Conservation (phyloP, 1,140 invertebrate genomes). For the Pissodes strobi region DNA sequence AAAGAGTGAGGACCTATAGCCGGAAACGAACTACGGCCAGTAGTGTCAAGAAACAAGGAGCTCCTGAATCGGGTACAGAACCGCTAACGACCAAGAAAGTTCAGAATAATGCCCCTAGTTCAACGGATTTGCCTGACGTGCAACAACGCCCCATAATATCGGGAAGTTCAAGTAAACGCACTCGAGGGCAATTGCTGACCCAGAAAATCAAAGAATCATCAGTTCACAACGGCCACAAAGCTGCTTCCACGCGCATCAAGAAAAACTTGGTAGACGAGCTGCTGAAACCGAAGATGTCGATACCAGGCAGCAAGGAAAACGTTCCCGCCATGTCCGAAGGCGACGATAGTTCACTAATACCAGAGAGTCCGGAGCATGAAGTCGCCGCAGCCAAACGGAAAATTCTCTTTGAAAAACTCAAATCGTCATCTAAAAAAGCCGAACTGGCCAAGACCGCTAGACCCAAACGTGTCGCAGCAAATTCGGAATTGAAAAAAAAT, state of each 20-base stretch:
- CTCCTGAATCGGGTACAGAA: background rate
- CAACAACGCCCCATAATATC: background rate
- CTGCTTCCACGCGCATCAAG: no score
- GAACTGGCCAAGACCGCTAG: background rate
- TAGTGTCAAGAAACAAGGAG: background rate
- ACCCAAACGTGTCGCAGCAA: background rate
- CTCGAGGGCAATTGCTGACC: background rate
- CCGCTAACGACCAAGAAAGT: background rate
- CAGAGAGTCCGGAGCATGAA: background rate
- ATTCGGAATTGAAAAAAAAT: background rate
- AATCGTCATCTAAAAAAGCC: background rate
- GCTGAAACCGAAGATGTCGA: background rate
- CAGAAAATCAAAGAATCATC: constrained; percentile 14
- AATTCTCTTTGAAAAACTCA: background rate
- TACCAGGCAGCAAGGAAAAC: background rate
- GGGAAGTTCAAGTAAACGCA: background rate
- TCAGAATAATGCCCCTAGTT: background rate
- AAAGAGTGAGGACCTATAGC: background rate
- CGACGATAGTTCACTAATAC: background rate
- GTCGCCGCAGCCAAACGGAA: background rate
- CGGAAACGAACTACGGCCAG: background rate
- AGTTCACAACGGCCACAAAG: background rate
- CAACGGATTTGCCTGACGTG: no score
- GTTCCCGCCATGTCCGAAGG: background rate
- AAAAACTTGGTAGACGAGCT: background rate